These are phyloP conservation scores for Drosophila grimshawi DNA, from an alignment of 1,140 invertebrate genomes.

Conservation along the genomic window DNA sequence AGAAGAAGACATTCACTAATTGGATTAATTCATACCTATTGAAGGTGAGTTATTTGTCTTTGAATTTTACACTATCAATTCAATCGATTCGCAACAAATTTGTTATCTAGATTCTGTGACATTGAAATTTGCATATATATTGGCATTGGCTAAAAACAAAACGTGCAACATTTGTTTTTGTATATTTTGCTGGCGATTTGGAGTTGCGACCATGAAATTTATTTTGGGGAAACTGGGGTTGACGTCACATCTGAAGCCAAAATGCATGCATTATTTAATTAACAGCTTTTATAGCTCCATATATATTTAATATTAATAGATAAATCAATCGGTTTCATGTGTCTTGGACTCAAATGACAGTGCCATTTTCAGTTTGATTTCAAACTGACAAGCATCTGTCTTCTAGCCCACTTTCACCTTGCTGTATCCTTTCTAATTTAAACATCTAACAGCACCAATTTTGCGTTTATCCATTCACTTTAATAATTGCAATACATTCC, in stretches of 20 bases:
- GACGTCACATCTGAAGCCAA: background rate
- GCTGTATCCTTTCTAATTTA: conserved; percentile 53
- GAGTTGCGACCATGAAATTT: conserved; percentile 14
- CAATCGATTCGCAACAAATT: conserved; percentile 59
- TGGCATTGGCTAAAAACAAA: conserved; percentile 36
- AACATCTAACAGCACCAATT: conserved; percentile 35
- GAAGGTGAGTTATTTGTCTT: conserved; percentile 89
- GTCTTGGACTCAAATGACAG: background rate
- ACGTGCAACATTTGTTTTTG: conserved; percentile 44
- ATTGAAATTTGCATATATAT: conserved; percentile 76
- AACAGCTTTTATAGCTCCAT: conserved; percentile 7
- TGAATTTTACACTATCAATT: conserved; percentile 32
- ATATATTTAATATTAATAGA: background rate
- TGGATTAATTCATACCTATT: conserved; percentile 99
- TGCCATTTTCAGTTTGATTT: conserved; percentile 21
- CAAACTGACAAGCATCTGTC: conserved; percentile 25
- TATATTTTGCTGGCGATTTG: background rate
- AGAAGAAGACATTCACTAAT: conserved; percentile 99
- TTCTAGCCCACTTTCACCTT: conserved; percentile 43
- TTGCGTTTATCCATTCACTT: conserved; percentile 39
- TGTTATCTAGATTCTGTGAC: conserved; percentile 51
- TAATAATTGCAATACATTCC: conserved; percentile 33
- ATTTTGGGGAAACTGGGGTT: background rate
- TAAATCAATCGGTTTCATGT: background rate
- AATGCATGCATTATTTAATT: conserved; percentile 18